Percentiles rank a stretch among this genome's conserved stretches.
Conservation (phyloP, 2,797 vertebrate genomes). For the Corythornis leucogaster region DNA sequence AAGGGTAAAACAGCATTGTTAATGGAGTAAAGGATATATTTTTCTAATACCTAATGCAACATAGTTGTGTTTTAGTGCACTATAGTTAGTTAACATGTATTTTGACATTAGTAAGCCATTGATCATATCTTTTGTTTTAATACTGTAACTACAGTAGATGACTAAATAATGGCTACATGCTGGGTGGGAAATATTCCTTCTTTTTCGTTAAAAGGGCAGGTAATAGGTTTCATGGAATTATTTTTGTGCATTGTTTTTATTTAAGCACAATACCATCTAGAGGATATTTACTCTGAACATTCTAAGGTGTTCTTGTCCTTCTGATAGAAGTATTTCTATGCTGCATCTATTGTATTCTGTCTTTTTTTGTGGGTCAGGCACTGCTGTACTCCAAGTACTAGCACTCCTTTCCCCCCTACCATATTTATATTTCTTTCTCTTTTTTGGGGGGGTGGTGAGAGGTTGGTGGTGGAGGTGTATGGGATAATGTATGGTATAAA, state of each 20-base stretch:
- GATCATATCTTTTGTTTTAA: neutral
- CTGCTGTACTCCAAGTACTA: neutral
- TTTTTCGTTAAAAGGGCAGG: neutral
- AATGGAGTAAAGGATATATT: neutral
- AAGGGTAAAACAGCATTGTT: neutral
- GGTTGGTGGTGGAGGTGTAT: too few relatives aligned
- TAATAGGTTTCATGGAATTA: neutral
- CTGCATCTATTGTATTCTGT: neutral
- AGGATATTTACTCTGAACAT: neutral
- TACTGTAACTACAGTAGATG: neutral
- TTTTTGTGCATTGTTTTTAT: neutral
- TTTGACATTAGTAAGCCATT: neutral
- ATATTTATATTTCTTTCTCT: neutral
- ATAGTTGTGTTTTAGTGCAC: neutral
- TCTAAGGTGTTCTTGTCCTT: neutral
- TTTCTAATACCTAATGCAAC: neutral
- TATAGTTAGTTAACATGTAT: neutral
- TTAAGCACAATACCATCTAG: neutral
- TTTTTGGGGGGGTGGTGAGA: neutral
- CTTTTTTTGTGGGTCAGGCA: neutral
- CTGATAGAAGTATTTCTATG: neutral
- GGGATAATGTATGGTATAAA: too few relatives aligned
- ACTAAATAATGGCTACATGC: neutral
- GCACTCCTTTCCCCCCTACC: accelerated
- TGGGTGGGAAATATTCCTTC: neutral